phyloP scores from a whole-genome alignment of 1,140 invertebrate species.

The Papilio xuthus region DNA sequence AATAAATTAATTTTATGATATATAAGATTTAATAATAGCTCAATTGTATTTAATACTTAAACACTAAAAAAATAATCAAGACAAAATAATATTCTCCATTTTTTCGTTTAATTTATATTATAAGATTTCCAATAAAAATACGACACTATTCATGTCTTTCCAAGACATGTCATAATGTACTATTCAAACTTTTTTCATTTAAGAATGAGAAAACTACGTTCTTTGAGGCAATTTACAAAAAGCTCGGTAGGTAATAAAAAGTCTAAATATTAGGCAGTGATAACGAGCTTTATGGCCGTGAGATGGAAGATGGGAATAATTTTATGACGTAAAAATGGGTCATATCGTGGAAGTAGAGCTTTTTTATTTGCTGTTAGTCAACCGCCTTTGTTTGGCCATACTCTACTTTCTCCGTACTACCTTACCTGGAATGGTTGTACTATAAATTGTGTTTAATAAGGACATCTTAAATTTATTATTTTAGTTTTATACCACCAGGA shows the following conservation, averaged over 20 bases:
- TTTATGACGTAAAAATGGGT: slow-evolving; percentile 70
- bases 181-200: slow-evolving; percentile 24
- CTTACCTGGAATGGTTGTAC: slow-evolving; percentile 60
- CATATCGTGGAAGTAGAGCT: slow-evolving; percentile 57
- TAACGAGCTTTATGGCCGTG: slow-evolving; percentile 57
- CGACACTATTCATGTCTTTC: not conserved
- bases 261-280: slow-evolving; percentile 69
- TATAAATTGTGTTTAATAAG: slow-evolving; percentile 64
- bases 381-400: slow-evolving; percentile 60
- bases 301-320: slow-evolving; percentile 63
- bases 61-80: no score
- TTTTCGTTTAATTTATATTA: not conserved
- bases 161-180: slow-evolving; percentile 4
- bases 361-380: slow-evolving; percentile 71
- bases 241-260: slow-evolving; percentile 60
- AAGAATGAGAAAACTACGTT: slow-evolving; percentile 12
- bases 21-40: no score
- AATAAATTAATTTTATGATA: no score
- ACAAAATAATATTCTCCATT: not conserved
- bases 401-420: slow-evolving; percentile 46
- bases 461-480: slow-evolving; percentile 43
- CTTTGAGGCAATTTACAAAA: slow-evolving; percentile 40
- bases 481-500: not conserved
- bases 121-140: not conserved
- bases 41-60: not conserved